Percentiles rank a stretch among this genome's conserved stretches.
phyloP scores from a whole-genome alignment of 2,113 vertebrate genomes.

The Phalacrocorax brasilianus region DNA sequence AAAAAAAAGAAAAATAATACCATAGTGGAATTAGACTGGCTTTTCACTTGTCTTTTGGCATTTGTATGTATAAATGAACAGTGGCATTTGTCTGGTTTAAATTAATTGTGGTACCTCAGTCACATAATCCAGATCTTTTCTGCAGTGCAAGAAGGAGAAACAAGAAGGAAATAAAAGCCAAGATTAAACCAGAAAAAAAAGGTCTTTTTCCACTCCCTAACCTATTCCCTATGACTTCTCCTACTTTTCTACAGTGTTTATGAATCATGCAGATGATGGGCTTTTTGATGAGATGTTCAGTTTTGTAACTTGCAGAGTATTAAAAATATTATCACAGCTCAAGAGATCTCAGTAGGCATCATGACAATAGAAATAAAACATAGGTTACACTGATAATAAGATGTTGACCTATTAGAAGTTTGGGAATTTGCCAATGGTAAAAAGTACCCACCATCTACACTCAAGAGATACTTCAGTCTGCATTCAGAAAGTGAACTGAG shows the following conservation, averaged over 20 bases:
- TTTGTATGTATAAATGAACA: neutral
- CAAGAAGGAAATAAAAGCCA: neutral
- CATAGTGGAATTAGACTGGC: neutral
- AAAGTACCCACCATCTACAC: neutral
- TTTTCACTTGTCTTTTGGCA: neutral
- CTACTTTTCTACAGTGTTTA: neutral
- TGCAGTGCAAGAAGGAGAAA: neutral
- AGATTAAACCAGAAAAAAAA: neutral
- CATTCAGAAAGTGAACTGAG: accelerated
- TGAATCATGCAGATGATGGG: neutral
- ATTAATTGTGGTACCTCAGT: neutral
- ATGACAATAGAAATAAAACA: neutral
- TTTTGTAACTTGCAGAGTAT: neutral
- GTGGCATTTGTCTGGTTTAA: neutral
- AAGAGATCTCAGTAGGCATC: neutral
- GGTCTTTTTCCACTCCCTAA: neutral
- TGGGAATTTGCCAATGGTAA: neutral
- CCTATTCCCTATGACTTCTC: neutral
- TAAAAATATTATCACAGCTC: neutral
- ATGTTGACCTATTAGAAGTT: neutral
- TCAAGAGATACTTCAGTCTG: neutral
- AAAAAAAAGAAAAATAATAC: neutral
- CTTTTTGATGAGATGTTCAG: neutral
- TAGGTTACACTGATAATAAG: neutral
- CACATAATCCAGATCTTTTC: neutral